Evolutionary conservation across 2,113 vertebrate species (phyloP), one percentile per base, ranked within the genome.

Genomic region (Laticauda colubrina): DNA sequence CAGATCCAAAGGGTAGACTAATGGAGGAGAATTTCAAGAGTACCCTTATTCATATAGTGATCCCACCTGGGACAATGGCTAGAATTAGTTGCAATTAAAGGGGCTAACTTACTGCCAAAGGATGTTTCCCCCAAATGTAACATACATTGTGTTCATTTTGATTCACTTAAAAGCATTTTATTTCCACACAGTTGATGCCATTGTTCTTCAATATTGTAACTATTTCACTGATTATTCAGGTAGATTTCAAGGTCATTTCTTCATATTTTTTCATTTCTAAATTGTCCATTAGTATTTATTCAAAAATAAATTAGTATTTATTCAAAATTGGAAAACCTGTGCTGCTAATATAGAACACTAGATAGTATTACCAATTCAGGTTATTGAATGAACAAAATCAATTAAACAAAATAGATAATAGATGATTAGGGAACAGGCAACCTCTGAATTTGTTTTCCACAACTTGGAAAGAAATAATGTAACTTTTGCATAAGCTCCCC

Each of bases 141-240:
- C 56, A 3, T 29, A 2, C 18, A 21, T 15, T 56, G 9, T 21
- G 6, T 56, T 91, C 21, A 85, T 34, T 91, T 86, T 48, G 39
- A 45, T 91, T 85, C 29, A n/a, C 54, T 45, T 91, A 7, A n/a
- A 91, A 91, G 5, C 43, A 91, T 34, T 91, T 91, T 91, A n/a
- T 87, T 59, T 26, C 29, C 29, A 61, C 43, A 48, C 26, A 87
- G 4, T 45, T 61, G 26, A 29, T 55, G 26, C 14, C 69, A 43
- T 43, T 55, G 34, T 85, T 85, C 7, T 87, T 5, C 23, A 34
- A 81, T 23, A 54, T n/a, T n/a, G 51, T 11, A 43, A n/a, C 45
- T 69, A 64, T 2, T 34, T 69, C 26, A 69, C 59, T 69, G 18
- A n/a, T 9, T 51, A 53, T 69, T 64, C 34, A 26, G 43, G n/a